Evolutionary conservation across 2,888 invertebrate genomes (phyloP).

Genomic region (Spialia ferax): DNA sequence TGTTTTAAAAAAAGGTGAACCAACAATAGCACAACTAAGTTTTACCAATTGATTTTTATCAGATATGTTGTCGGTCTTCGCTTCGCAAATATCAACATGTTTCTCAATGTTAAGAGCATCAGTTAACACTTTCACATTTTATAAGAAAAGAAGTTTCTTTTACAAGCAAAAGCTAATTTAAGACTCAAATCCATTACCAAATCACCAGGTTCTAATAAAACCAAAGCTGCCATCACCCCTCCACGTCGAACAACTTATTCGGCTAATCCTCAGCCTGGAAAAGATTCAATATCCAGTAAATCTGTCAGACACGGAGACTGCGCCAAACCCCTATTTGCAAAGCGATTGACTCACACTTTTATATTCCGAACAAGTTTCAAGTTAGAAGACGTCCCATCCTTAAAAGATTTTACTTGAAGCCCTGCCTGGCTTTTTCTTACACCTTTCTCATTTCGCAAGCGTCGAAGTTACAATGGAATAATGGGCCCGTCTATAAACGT

Average conservation of each 20-base stretch:
- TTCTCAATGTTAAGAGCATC: too few relatives aligned
- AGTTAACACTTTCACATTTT: background rate
- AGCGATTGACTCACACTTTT: conserved; percentile 17
- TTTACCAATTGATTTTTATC: too few relatives aligned
- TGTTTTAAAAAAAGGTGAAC: too few relatives aligned
- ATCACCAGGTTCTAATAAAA: background rate
- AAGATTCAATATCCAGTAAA: conserved; percentile 24
- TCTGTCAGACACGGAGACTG: conserved; percentile 12
- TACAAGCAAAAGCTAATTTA: background rate
- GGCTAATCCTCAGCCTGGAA: background rate
- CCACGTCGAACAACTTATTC: conserved; percentile 9
- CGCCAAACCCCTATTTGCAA: conserved; percentile 16
- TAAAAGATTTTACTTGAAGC: conserved; percentile 13
- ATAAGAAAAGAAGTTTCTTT: background rate
- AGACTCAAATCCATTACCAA: background rate
- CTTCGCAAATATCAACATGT: too few relatives aligned
- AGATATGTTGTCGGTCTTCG: too few relatives aligned
- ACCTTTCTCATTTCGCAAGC: conserved; percentile 8
- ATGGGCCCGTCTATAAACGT: conserved; percentile 7
- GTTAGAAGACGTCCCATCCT: conserved; percentile 1
- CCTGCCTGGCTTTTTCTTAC: background rate
- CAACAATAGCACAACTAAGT: too few relatives aligned
- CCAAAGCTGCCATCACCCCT: background rate
- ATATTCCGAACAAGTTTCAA: conserved; percentile 20
- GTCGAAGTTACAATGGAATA: background rate